Percentiles rank a stretch among this genome's conserved stretches.
Conservation (phyloP, 1,140 invertebrate species). For the Saccostrea echinata region DNA sequence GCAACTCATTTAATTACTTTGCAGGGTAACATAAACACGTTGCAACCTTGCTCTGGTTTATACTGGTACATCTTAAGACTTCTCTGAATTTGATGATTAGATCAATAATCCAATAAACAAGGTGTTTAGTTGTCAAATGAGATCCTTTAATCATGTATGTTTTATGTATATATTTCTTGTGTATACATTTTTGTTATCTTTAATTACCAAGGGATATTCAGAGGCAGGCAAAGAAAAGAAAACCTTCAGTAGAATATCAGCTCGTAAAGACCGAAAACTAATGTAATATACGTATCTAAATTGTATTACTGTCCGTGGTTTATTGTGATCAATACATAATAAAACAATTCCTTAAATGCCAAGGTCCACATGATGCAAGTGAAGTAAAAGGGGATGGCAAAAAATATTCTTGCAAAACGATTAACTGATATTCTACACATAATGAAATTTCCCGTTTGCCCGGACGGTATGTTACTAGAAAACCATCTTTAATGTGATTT, state of each 20-base stretch:
- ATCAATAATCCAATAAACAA: too few species aligned
- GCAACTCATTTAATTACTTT: too few species aligned
- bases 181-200: background rate
- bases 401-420: background rate
- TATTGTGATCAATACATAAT: constrained; percentile 7
- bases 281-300: background rate
- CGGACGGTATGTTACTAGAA: background rate
- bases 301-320: background rate
- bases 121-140: too few species aligned
- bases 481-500: background rate
- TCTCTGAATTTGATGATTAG: too few species aligned
- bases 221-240: background rate
- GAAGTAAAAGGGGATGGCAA: background rate
- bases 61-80: too few species aligned
- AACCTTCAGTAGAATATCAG: background rate
- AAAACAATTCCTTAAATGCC: constrained; percentile 1
- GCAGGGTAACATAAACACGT: too few species aligned
- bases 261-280: background rate
- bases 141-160: too few species aligned
- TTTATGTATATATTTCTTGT: too few species aligned
- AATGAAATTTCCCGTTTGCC: background rate
- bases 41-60: too few species aligned
- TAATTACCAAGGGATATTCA: background rate
- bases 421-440: background rate
- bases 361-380: background rate